Percentiles rank a stretch among this genome's conserved stretches.
Evolutionary conservation across 2,113 vertebrate species (phyloP).

Genomic region (Phrynosoma platyrhinos): DNA sequence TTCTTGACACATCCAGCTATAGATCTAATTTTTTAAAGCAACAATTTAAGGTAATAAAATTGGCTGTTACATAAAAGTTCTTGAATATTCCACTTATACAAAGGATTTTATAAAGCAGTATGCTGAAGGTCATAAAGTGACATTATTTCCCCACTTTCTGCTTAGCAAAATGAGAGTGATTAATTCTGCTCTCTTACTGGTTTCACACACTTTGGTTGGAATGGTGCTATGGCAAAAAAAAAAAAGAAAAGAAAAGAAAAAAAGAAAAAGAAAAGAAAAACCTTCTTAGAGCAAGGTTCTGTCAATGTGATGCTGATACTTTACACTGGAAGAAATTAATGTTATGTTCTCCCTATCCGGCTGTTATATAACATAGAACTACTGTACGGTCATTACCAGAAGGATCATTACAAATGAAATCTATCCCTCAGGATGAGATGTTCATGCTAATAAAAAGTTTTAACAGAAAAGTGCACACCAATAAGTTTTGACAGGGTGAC

Average conservation of each 20-base stretch:
- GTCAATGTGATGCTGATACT: background rate
- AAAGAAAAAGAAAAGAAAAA: no score
- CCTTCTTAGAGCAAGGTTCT: background rate
- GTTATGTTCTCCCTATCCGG: background rate
- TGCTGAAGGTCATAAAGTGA: background rate
- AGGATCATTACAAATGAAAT: background rate
- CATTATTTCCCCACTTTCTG: background rate
- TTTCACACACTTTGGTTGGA: background rate
- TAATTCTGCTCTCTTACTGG: background rate
- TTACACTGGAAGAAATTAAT: background rate
- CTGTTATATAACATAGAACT: slow-evolving; percentile 1
- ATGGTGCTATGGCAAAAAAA: background rate
- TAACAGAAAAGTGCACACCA: slow-evolving; percentile 17
- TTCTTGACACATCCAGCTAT: background rate
- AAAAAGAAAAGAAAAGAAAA: no score
- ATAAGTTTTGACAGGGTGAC: background rate
- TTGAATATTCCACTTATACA: background rate
- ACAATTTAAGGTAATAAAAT: background rate
- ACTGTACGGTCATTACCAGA: background rate
- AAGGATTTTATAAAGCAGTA: no score
- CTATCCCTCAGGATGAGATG: slow-evolving; percentile 6
- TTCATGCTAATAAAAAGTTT: background rate
- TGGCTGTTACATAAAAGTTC: no score
- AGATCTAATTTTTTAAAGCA: background rate
- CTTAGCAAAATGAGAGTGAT: background rate